Evolutionary conservation across 2,888 invertebrate genomes (phyloP), one percentile per base, ranked within the genome.

Genomic region (Amorpha juglandis): DNA sequence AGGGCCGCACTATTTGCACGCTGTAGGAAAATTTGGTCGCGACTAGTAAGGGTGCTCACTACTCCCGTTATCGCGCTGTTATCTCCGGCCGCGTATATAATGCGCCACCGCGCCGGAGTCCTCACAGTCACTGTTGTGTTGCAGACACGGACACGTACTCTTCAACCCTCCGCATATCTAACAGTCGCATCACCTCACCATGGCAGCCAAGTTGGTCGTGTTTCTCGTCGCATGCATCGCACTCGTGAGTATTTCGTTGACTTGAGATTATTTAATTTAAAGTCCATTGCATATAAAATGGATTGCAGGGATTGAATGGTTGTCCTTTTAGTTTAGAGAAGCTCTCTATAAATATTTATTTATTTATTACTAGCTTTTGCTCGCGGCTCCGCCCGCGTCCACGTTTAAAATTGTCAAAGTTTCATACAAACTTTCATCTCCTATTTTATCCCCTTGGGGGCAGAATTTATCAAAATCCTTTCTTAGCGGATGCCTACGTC

Each of bases 161-260:
- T 53, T 70, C 42, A 65, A 64, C 48, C 58, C 50, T 9, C 12
- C 63, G 33, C 38, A 42, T 19, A 19, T 0, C 19, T 16, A 16
- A 63, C 63, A 65, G 62, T 62, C 63, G 53, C 66, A 38, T 12
- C 66, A 38, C 69, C 64, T 64, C 76, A 80, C 74, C 68, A 91
- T 89, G 88, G 80, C 83, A 72, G 78, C 77, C 78, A 89, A 86
- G 76, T 77, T 87, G 71, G 63, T 87, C 71, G 70, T 88, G n/a
- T 69, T 89, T 64, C 68, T 88, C 74, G 88, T 87, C 76, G 88
- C 87, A 76, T 87, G 86, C 81, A 67, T 91, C 77, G 91, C 89
- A 53, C 72, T 91, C 78, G 92, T 92, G 76, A 90, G 91, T 89
- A 70, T 35, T 33, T 14, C 27, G 16, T 9, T 38, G 8, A 38